These are phyloP conservation scores for Eupeodes luniger DNA, from an alignment of 2,888 invertebrate species.

Conservation along the genomic window DNA sequence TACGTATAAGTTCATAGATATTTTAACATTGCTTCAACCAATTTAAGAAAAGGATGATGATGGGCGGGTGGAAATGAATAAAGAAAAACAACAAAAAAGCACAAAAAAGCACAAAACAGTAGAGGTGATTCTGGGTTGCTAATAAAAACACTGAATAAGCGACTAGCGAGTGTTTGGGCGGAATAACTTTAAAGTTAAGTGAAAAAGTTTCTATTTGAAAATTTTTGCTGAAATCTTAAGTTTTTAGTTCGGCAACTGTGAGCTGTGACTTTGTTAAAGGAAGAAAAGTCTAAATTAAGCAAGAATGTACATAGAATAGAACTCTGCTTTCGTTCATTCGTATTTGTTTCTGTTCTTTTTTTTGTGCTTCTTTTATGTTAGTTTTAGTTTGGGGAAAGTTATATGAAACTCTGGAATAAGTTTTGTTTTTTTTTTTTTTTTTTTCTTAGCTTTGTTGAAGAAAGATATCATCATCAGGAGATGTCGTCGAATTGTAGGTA, in stretches of 20 bases:
- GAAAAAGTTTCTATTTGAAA: constrained; percentile 69
- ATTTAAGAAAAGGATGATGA: constrained; percentile 41
- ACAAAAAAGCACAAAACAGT: background rate
- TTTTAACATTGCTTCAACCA: constrained; percentile 55
- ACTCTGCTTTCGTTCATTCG: constrained; percentile 6
- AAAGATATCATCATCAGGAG: constrained; percentile 29
- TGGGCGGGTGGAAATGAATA: background rate
- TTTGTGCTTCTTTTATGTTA: constrained; percentile 39
- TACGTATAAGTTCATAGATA: constrained; percentile 54
- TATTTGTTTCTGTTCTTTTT: background rate
- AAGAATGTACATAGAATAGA: constrained; percentile 36
- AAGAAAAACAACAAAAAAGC: background rate
- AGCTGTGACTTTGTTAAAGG: constrained; percentile 63
- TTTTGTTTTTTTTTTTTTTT: constrained; percentile 20
- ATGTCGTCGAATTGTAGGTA: constrained; percentile 1
- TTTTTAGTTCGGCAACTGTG: constrained; percentile 68
- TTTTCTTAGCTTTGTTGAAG: constrained; percentile 1
- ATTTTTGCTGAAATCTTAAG: constrained; percentile 62
- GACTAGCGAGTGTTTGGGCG: constrained; percentile 15
- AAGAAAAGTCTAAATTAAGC: constrained; percentile 70
- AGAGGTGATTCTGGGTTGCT: constrained; percentile 56
- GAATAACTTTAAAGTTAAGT: constrained; percentile 74
- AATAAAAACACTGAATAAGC: constrained; percentile 46
- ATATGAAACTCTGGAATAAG: constrained; percentile 50
- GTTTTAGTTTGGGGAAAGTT: constrained; percentile 62